These are phyloP conservation scores for Pyxicephalus adspersus DNA, from an alignment of 2,113 vertebrate genomes.

Conservation along the genomic window DNA sequence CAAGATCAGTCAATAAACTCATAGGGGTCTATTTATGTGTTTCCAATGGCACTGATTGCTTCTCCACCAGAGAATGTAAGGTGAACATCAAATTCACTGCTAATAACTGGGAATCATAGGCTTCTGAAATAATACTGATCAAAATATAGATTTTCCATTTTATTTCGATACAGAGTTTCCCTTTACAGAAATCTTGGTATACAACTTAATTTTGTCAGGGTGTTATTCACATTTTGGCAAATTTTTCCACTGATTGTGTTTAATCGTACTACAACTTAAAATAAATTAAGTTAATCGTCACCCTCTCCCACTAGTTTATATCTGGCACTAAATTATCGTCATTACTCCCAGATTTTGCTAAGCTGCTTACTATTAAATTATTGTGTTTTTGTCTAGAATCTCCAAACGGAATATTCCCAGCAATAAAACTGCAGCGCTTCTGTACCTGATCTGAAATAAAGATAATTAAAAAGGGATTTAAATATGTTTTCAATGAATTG, in stretches of 20 bases:
- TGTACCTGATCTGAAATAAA: conserved; percentile 39
- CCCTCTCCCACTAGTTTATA: not conserved
- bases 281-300: conserved; percentile 22
- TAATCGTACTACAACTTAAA: conserved; percentile 5
- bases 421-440: conserved; percentile 31
- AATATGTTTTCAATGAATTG: conserved; percentile 50
- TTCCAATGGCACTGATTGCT: too few species aligned
- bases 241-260: conserved; percentile 5
- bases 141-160: too few species aligned
- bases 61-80: too few species aligned
- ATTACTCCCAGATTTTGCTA: not conserved
- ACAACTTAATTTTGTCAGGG: not conserved
- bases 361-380: conserved; percentile 47
- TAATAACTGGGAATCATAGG: too few species aligned
- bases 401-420: conserved; percentile 19
- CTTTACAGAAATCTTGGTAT: not conserved
- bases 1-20: too few species aligned
- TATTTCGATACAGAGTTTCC: too few species aligned
- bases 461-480: conserved; percentile 57
- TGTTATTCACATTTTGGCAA: not conserved
- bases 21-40: too few species aligned
- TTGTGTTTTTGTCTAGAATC: conserved; percentile 40
- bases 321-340: conserved; percentile 1
- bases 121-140: too few species aligned
- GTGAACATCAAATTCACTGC: too few species aligned